Percentiles rank a stretch among this genome's conserved stretches.
Evolutionary conservation across 2,888 invertebrate genomes (phyloP).

Genomic region (Cenopis cana): DNA sequence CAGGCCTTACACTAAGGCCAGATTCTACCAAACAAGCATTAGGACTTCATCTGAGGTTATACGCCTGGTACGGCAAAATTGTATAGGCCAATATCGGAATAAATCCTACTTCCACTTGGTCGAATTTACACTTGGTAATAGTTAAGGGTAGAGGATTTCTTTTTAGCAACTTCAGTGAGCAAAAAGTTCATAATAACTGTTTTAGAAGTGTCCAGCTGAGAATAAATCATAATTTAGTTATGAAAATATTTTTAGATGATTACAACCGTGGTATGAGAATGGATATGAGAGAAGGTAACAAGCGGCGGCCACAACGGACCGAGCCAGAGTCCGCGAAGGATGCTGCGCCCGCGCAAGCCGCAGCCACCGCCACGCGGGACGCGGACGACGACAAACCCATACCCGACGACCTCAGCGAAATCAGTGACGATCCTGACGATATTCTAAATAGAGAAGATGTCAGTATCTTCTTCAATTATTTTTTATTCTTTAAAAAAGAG

Average conservation of each 20-base stretch:
- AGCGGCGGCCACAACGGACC: constrained; percentile 70
- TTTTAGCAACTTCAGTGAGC: no score
- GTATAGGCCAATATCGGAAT: no score
- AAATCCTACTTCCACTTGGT: no score
- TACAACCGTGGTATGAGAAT: constrained; percentile 77
- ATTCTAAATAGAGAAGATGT: constrained; percentile 92
- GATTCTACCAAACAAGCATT: no score
- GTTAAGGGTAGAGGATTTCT: no score
- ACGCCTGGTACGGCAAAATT: no score
- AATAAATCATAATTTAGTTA: background rate
- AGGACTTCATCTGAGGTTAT: no score
- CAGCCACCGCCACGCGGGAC: constrained; percentile 63
- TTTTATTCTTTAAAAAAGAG: background rate
- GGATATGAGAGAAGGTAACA: constrained; percentile 71
- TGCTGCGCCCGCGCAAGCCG: constrained; percentile 67
- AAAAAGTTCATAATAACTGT: background rate
- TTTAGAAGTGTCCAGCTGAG: background rate
- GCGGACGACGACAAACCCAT: constrained; percentile 83
- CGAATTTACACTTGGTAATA: no score
- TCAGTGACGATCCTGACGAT: constrained; percentile 95
- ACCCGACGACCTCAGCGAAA: constrained; percentile 92
- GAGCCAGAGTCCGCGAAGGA: constrained; percentile 70
- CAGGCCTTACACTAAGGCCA: no score
- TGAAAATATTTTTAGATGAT: constrained; percentile 60
- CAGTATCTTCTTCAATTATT: constrained; percentile 48